phyloP scores from a whole-genome alignment of 1,140 invertebrate species.

The Zaprionus camerounensis region DNA sequence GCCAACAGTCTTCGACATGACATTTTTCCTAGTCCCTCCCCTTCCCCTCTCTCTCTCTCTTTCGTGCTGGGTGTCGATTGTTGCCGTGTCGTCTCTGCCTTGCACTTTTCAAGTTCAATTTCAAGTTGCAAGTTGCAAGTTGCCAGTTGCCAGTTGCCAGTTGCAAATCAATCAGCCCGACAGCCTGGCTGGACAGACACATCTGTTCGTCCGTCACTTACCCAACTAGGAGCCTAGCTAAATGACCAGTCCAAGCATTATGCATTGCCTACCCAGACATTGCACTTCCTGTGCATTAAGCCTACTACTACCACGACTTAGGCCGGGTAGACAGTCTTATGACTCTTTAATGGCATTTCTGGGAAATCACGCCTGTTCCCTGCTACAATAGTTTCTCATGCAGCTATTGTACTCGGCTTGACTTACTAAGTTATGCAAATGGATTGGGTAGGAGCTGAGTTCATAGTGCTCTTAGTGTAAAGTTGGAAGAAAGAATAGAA shows the following conservation, averaged over 20 bases:
- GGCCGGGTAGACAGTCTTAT: neutral
- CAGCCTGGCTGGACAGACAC: conserved; percentile 22
- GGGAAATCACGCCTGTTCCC: neutral
- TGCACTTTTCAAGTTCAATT: conserved; percentile 82
- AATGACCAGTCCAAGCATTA: conserved; percentile 49
- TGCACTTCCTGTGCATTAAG: neutral
- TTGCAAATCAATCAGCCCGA: conserved; percentile 58
- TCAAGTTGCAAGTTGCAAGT: conserved; percentile 50
- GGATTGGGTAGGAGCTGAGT: neutral
- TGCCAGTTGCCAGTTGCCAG: conserved; percentile 27
- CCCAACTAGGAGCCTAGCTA: conserved; percentile 35
- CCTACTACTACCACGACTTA: neutral
- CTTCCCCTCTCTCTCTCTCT: neutral
- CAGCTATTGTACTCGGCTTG: neutral
- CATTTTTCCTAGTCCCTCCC: conserved; percentile 40
- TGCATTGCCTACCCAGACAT: neutral
- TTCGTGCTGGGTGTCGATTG: conserved; percentile 1
- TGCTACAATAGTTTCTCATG: neutral
- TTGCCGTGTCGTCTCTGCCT: conserved; percentile 58
- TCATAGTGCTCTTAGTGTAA: neutral
- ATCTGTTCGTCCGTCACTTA: conserved; percentile 27
- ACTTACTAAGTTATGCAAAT: conserved; percentile 1
- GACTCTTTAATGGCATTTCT: conserved; percentile 5
- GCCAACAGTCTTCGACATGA: conserved; percentile 54
- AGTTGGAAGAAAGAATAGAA: neutral